Conservation (phyloP, 1,140 invertebrate genomes). For the Spodoptera litura region DNA sequence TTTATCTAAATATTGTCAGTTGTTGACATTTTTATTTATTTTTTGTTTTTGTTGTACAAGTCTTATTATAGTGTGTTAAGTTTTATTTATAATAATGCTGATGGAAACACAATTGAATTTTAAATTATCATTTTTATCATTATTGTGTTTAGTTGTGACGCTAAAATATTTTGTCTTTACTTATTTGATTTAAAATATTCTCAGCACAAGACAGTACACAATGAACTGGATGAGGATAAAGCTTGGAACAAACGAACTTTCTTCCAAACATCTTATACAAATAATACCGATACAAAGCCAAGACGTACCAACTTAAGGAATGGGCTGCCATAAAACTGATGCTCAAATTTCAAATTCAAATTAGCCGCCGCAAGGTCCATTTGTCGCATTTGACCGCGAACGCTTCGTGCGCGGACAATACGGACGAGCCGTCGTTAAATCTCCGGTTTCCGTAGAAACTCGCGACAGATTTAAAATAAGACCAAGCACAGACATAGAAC, state of each 20-base stretch:
- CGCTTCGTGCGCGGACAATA: slow-evolving; percentile 79
- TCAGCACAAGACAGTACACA: neutral
- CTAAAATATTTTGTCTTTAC: too few relatives aligned
- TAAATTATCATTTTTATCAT: too few relatives aligned
- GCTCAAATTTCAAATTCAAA: slow-evolving; percentile 82
- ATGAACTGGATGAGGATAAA: neutral
- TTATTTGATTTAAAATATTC: too few relatives aligned
- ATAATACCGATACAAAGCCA: slow-evolving; percentile 34
- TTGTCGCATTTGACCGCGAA: slow-evolving; percentile 62
- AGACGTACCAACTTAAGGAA: slow-evolving; percentile 47
- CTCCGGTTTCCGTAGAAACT: slow-evolving; percentile 79
- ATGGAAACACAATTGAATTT: too few relatives aligned
- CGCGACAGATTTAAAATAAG: slow-evolving; percentile 76
- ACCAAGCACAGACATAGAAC: slow-evolving; percentile 58
- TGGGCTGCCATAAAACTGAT: slow-evolving; percentile 66
- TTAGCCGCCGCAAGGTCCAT: slow-evolving; percentile 71
- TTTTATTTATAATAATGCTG: too few relatives aligned
- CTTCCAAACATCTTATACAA: slow-evolving; percentile 36
- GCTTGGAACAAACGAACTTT: neutral
- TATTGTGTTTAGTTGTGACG: too few relatives aligned
- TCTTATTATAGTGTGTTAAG: too few relatives aligned
- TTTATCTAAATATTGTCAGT: too few relatives aligned
- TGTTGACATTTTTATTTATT: too few relatives aligned
- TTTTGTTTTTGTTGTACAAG: too few relatives aligned
- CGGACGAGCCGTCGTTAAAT: slow-evolving; percentile 80